Base-by-base conservation (phyloP, 1,140 invertebrate genomes). In the Nebria ingens region DNA sequence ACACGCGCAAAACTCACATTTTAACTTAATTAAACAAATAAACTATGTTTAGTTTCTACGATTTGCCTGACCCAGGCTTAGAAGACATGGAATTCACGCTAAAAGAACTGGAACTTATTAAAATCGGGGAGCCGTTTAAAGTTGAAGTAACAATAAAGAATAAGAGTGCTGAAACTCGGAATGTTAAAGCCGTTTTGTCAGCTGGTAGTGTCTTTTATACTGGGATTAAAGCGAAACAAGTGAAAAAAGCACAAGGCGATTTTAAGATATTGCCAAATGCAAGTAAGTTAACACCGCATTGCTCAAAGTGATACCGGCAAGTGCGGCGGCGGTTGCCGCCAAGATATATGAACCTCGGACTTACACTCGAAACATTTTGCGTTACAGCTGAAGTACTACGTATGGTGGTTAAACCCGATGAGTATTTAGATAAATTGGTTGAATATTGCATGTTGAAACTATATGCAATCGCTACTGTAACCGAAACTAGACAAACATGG, bases 371-470 rank as follows among this genome's bases (percentile, higher is more conserved):
- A n/a, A n/a, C n/a, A n/a, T n/a, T n/a, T n/a, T n/a, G n/a, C n/a
- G n/a, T n/a, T 69, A 15, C 63, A 87, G 85, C 65, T 53, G 82
- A 85, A 70, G 69, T 78, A 59, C 67, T 86, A 1, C 75, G 72
- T 58, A 71, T 87, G 21, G 66, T 65, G 1, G 76, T 87, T 1
- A 70, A 69, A 6, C 68, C 80, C 0, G 76, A 82, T 12, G 83
- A 86, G 49, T 89, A 89, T 66, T 64, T 84, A 51, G 77, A 79
- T 6, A 85, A 86, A 64, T 63, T 89, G 56, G 85, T 87, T 2
- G 86, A 88, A 61, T 85, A 86, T 63, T 81, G 81, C 59, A 85
- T 82, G 65, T 80, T 88, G 76, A 87, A 87, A 67, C 74, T 87
- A 45, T 81, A 81, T 21, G 79, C 80, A 3, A 81, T 86, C 64